These are phyloP conservation scores for Ptychadena robeensis DNA, from an alignment of 2,797 vertebrate species.

Conservation along the genomic window DNA sequence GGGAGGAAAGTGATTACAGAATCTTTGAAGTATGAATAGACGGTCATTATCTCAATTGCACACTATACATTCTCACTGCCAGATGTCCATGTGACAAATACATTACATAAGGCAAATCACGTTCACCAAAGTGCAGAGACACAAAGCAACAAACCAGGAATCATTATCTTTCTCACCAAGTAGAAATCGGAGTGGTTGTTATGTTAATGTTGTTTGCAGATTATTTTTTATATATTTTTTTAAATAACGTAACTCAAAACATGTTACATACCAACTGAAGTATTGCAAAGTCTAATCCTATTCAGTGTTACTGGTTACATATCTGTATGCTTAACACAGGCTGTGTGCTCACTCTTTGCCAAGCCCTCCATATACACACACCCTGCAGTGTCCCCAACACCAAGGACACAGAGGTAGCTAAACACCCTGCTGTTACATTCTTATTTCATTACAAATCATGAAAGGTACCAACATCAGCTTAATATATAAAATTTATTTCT, in stretches of 20 bases:
- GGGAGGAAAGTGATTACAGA: not conserved
- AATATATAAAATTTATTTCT: conserved; percentile 71
- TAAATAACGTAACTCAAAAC: not conserved
- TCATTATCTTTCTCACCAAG: not conserved
- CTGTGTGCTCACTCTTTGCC: not conserved
- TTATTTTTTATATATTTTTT: not conserved
- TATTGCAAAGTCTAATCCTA: not conserved
- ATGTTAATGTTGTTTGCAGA: not conserved
- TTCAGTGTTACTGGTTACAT: not conserved
- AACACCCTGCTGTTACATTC: not conserved
- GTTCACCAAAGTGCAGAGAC: not conserved
- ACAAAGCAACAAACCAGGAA: not conserved
- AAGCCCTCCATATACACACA: not conserved
- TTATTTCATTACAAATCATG: not conserved
- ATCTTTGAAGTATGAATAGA: not conserved
- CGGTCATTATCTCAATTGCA: not conserved
- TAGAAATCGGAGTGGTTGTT: too few species aligned
- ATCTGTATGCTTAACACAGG: not conserved
- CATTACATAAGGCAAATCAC: not conserved
- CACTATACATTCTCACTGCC: too few species aligned
- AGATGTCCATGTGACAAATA: not conserved
- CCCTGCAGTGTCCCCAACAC: not conserved
- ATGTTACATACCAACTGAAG: not conserved
- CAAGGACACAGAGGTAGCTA: not conserved
- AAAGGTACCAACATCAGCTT: conserved; percentile 36